Percentiles rank a stretch among this genome's conserved stretches.
These are phyloP conservation scores for Tapirus indicus DNA, from an alignment of 2,797 vertebrate species.

Conservation along the genomic window DNA sequence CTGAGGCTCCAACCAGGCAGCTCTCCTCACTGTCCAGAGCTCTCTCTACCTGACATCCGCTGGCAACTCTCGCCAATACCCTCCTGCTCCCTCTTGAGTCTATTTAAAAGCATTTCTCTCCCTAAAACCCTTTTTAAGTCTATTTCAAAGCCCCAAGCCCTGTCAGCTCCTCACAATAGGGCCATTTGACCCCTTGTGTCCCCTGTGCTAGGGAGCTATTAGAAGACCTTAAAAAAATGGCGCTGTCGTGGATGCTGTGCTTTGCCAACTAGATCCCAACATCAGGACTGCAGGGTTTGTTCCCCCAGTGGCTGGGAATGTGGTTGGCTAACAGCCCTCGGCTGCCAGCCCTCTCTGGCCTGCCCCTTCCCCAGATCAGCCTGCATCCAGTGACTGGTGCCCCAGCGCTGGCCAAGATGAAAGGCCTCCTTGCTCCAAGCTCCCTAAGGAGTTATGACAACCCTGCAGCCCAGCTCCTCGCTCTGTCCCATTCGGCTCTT, in stretches of 20 bases:
- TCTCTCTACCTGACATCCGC: neutral
- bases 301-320: neutral
- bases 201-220: neutral
- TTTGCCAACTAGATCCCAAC: neutral
- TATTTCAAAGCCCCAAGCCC: neutral
- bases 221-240: neutral
- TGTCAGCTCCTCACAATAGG: neutral
- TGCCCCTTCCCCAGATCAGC: neutral
- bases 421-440: neutral
- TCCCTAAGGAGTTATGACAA: neutral
- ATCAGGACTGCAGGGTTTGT: neutral
- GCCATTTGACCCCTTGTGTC: neutral
- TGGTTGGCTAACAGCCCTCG: neutral
- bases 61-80: neutral
- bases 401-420: rapidly evolving
- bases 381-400: neutral
- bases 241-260: neutral
- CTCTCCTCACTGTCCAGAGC: neutral
- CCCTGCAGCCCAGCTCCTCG: neutral
- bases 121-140: neutral
- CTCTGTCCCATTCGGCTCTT: neutral
- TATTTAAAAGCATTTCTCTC: neutral
- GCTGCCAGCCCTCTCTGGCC: neutral
- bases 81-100: neutral
- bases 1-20: neutral